Conservation (phyloP, 2,113 vertebrate genomes). For the Chaetodon trifascialis region DNA sequence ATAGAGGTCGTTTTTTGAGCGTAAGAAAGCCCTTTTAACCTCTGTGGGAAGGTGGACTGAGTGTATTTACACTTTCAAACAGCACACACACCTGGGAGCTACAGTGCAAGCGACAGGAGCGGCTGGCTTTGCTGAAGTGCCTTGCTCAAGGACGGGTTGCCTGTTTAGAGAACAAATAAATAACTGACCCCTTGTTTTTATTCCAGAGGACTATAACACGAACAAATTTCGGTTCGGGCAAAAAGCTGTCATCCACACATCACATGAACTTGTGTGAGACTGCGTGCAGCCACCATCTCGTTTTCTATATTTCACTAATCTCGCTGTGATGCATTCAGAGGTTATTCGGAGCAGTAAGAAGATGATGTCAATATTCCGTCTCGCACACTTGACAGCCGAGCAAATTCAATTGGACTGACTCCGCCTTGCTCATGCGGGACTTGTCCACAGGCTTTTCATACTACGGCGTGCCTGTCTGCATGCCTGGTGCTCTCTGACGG, state of each 20-base stretch:
- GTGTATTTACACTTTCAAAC: conserved; percentile 5
- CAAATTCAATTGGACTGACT: conserved; percentile 79
- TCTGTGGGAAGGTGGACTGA: background rate
- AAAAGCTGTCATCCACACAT: background rate
- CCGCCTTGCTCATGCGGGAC: conserved; percentile 78
- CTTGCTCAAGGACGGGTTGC: conserved; percentile 4
- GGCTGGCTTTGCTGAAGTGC: conserved; percentile 1
- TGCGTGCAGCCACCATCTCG: background rate
- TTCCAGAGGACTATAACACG: background rate
- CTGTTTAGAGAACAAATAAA: background rate
- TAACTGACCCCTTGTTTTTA: background rate
- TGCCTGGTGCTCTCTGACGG: conserved; percentile 52
- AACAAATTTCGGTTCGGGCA: background rate
- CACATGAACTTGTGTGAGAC: conserved; percentile 28
- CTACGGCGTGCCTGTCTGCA: conserved; percentile 50
- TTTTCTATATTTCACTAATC: background rate
- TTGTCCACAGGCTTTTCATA: conserved; percentile 70
- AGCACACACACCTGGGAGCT: background rate
- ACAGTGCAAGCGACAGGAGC: background rate
- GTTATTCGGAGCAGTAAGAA: conserved; percentile 30
- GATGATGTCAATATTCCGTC: conserved; percentile 66
- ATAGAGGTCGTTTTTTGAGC: background rate
- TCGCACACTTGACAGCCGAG: conserved; percentile 71
- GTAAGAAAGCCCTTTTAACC: background rate
- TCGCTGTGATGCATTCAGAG: conserved; percentile 6